Percentiles rank a stretch among this genome's conserved stretches.
Evolutionary conservation across 2,888 invertebrate species (phyloP).

Genomic region (Apamea monoglypha): DNA sequence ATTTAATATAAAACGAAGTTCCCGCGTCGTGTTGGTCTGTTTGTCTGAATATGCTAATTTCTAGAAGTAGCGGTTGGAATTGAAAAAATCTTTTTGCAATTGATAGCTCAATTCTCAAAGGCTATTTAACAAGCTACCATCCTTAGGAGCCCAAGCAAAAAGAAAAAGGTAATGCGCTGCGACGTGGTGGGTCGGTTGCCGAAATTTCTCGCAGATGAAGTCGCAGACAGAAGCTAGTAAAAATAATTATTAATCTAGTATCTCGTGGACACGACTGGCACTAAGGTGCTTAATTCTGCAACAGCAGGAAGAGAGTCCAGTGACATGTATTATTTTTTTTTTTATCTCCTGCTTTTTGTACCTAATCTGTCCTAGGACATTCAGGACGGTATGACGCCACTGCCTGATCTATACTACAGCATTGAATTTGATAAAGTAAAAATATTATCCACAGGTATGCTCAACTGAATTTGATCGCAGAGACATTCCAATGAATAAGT

Average conservation of each 20-base stretch:
- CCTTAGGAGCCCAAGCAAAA: not conserved
- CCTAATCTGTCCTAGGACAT: no score
- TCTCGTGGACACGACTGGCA: not conserved
- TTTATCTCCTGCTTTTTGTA: no score
- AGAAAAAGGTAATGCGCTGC: not conserved
- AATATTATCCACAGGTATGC: constrained; percentile 90
- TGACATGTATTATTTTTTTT: not conserved
- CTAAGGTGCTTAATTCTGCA: not conserved
- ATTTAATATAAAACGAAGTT: not conserved
- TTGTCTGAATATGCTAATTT: not conserved
- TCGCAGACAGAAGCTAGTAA: not conserved
- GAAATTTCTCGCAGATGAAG: no score
- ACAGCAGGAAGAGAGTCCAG: not conserved
- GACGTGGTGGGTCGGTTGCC: not conserved
- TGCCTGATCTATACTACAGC: not conserved
- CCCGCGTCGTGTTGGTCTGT: not conserved
- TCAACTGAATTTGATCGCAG: constrained; percentile 97
- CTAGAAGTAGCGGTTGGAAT: no score
- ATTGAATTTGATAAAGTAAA: not conserved
- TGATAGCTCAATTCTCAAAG: not conserved
- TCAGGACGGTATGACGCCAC: not conserved
- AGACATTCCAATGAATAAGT: constrained; percentile 98
- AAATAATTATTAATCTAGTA: not conserved
- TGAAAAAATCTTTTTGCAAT: not conserved
- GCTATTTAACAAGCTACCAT: not conserved